A percentile compares a stretch with the other conserved stretches of the same genome.
Conservation (phyloP, 2,797 vertebrate species). For the Protosalanx chinensis region DNA sequence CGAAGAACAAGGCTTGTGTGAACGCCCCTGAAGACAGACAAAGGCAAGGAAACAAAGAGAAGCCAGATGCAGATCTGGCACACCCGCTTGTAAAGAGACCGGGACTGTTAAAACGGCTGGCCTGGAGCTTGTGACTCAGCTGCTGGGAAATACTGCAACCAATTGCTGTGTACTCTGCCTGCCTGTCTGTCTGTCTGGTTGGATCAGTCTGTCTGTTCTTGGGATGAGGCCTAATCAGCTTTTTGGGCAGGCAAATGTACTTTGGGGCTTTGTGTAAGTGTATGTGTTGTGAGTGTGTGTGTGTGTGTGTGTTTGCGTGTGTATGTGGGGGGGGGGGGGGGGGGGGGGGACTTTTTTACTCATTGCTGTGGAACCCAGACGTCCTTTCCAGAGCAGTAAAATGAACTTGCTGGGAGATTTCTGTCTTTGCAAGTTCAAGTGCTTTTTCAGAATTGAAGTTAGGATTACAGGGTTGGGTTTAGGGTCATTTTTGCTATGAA, state of each 20-base stretch:
- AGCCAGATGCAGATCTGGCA: constrained; percentile 1
- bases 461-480: no score
- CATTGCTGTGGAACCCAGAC: no score
- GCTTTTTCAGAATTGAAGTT: no score
- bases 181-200: no score
- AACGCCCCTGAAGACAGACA: not conserved
- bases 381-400: no score
- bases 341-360: not conserved
- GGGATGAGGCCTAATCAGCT: constrained; percentile 57
- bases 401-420: no score
- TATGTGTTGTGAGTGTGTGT: constrained; percentile 8
- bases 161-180: constrained; percentile 55
- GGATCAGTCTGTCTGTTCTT: constrained; percentile 39
- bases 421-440: no score
- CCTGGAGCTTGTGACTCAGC: constrained; percentile 36
- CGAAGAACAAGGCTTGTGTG: not conserved
- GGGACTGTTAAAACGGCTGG: constrained; percentile 20
- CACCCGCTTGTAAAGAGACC: constrained; percentile 19
- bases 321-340: not conserved
- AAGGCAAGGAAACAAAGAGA: not conserved
- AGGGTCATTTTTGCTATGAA: no score
- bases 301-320: constrained; percentile 9
- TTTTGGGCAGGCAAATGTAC: constrained; percentile 52
- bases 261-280: constrained; percentile 31
- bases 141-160: constrained; percentile 57